Evolutionary conservation across 2,113 vertebrate genomes (phyloP), one percentile per base, ranked within the genome.

Genomic region (Emydocephalus ijimae): DNA sequence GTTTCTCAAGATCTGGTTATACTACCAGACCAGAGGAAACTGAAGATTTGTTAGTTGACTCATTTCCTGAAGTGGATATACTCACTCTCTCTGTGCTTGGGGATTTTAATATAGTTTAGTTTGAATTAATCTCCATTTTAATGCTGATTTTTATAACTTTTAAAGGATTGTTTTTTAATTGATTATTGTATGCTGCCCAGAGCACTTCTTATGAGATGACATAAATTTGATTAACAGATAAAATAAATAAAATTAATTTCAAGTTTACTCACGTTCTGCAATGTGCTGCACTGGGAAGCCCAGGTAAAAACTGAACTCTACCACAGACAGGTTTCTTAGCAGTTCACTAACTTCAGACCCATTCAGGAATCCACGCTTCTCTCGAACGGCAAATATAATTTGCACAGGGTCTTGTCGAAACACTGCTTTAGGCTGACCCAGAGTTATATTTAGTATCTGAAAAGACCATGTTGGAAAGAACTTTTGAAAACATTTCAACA

Each of bases 251-350:
- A 69, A 34, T 34, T 15, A 69, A 8, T 89, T n/a, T 54, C 14
- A n/a, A 34, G 56, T 12, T 34, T 92, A 99, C 99, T 99, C 97
- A 99, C 99, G 99, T 94, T 99, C 99, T 8, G 99, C 99, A 0
- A 99, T 98, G 96, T 99, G 99, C 92, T 98, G 98, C n/a, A 99
- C 99, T 0, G 99, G 99, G 94, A 98, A 99, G 45, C 99, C 98
- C 97, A 99, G 97, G 94, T 99, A 99, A 97, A 99, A 99, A 96
- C 99, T 99, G 97, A 99, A 99, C 94, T 99, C 99, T 95, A 99
- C 99, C 96, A 98, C 95, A 0, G 97, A 99, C 94, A 99, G 97
- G 95, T 98, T 98, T 94, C 99, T 97, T 81, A 99, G 97, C 89
- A 97, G 96, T 88, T 97, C 97, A 43, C 99, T 99, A 96, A 99